Percentiles rank a stretch among this genome's conserved stretches.
These are phyloP conservation scores for Alethe diademata DNA, from an alignment of 2,113 vertebrate genomes.

Conservation along the genomic window DNA sequence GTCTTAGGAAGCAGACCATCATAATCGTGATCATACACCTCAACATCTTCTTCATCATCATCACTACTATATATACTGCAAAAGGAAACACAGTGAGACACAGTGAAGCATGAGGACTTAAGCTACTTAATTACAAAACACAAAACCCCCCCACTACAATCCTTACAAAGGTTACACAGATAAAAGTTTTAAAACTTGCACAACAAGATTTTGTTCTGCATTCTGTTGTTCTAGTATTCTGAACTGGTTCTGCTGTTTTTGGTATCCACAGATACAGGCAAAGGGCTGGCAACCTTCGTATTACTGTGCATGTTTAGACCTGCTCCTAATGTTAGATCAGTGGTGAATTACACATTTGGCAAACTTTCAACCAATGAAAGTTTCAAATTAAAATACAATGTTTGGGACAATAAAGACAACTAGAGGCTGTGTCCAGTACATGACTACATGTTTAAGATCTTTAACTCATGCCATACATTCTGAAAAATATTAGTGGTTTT, in stretches of 20 bases:
- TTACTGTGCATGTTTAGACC: constrained; percentile 89
- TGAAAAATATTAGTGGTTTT: constrained; percentile 14
- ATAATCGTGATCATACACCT: constrained; percentile 97
- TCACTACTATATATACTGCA: constrained; percentile 97
- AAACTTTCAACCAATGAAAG: constrained; percentile 82
- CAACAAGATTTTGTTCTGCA: constrained; percentile 78
- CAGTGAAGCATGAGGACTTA: constrained; percentile 11
- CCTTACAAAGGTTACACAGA: constrained; percentile 68
- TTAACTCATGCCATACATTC: constrained; percentile 23
- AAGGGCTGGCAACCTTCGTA: constrained; percentile 83
- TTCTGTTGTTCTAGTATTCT: constrained; percentile 80
- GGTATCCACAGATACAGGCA: constrained; percentile 98
- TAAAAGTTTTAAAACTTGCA: constrained; percentile 89
- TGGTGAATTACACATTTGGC: constrained; percentile 80
- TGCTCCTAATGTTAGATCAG: constrained; percentile 87
- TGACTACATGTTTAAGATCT: constrained; percentile 46
- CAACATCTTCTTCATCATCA: constrained; percentile 94
- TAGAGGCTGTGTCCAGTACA: constrained; percentile 70
- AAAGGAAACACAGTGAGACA: constrained; percentile 43
- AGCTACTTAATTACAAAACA: constrained; percentile 63
- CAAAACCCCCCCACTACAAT: background rate
- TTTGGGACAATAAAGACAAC: constrained; percentile 75
- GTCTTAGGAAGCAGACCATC: constrained; percentile 89
- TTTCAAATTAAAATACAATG: constrained; percentile 72
- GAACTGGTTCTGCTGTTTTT: constrained; percentile 97